Base-by-base conservation (phyloP, 1,140 invertebrate species). In the Drosophila orosa region DNA sequence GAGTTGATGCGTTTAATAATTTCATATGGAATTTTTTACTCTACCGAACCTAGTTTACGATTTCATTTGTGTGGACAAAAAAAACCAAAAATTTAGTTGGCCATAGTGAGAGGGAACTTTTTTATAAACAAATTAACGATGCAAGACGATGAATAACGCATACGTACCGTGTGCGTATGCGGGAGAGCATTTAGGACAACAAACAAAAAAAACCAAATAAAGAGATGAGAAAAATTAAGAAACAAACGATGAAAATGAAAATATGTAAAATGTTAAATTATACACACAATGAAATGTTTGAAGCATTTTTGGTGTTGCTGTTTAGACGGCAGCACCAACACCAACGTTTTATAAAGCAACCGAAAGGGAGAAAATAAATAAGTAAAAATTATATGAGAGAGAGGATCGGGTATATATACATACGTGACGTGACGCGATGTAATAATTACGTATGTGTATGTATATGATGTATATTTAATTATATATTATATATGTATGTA, bases 241-340 rank as follows among this genome's bases (percentile, higher is more conserved):
- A 68, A 48, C 67, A 74, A 66, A 74, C 39, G 45, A 63, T 4
- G 42, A 22, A 45, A 45, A 65, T 44, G 55, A 63, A 60, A 62
- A 78, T 65, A 78, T 69, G 71, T 75, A 68, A 80, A 69, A 77
- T 77, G 74, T 77, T 74, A 80, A 80, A 60, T 62, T 80, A 80
- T 80, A 80, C 57, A 86, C 74, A 86, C 74, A 80, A 85, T 61
- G 76, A 76, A 90, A 90, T 85, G 80, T 89, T 87, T 76, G 45
- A 90, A 90, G 81, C 78, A 90, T 90, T 90, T 90, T 90, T 90
- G 86, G 81, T 86, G 86, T 44, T 55, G 68, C 56, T 87, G 55
- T 78, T 85, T 90, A 90, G 78, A 90, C 55, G 74, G 72, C 68
- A 68, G 47, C 86, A 76, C 75, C 78, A 85, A 90, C 80, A 90